Conservation (phyloP, 2,888 invertebrate genomes). For the Monopis laevigella region DNA sequence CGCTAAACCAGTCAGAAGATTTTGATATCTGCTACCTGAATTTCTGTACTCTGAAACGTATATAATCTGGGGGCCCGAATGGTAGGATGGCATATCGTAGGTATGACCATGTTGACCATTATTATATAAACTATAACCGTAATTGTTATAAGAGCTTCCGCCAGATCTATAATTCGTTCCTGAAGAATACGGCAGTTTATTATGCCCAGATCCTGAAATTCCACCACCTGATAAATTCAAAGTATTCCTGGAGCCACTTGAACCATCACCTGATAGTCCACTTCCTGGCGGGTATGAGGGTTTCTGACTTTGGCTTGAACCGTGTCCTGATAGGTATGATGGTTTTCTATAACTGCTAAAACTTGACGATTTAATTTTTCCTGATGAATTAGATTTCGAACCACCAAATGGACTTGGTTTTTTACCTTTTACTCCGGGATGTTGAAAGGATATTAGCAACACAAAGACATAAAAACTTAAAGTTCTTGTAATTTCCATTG, state of each 20-base stretch:
- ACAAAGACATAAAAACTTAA: no score
- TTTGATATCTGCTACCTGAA: constrained; percentile 45
- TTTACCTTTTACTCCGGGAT: no score
- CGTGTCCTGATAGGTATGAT: constrained; percentile 12
- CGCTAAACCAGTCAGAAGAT: constrained; percentile 46
- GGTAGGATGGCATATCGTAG: constrained; percentile 15
- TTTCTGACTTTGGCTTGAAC: not conserved
- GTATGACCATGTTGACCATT: not conserved
- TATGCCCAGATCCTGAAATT: not conserved
- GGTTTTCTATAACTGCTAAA: not conserved
- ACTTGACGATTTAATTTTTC: no score
- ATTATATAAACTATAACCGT: constrained; percentile 12
- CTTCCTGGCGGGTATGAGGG: not conserved
- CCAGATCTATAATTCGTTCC: not conserved
- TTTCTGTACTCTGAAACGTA: constrained; percentile 47
- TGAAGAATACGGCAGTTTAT: constrained; percentile 7
- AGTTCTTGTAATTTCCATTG: no score
- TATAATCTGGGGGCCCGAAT: constrained; percentile 42
- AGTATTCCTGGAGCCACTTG: not conserved
- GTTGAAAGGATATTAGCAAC: no score
- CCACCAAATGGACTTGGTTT: no score
- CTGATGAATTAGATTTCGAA: no score
- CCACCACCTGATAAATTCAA: not conserved
- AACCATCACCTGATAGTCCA: constrained; percentile 12
- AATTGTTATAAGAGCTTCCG: constrained; percentile 20